Conservation (phyloP, 1,140 invertebrate genomes). For the Drosophila sp. region DNA sequence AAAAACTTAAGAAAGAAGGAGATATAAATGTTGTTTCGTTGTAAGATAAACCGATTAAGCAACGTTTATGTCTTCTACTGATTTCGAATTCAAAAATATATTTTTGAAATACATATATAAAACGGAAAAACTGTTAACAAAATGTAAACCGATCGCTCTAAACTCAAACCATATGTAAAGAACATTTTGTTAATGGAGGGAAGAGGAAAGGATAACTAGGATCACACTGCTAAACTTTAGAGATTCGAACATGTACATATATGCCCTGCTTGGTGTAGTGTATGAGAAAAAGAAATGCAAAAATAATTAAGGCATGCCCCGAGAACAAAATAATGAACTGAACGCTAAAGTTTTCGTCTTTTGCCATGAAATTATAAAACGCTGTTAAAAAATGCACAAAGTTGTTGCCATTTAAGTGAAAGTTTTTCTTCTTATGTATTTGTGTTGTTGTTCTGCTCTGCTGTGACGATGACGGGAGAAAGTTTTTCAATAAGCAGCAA, state of each 20-base stretch:
- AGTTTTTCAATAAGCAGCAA: constrained; percentile 73
- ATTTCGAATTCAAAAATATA: no score
- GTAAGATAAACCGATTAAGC: no score
- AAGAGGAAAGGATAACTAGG: no score
- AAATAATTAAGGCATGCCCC: constrained; percentile 11
- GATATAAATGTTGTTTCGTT: no score
- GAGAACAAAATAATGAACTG: not conserved
- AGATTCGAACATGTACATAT: not conserved
- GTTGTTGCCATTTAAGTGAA: constrained; percentile 67
- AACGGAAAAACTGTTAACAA: no score
- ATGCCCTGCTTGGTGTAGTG: not conserved
- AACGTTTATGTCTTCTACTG: no score
- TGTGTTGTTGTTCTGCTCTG: not conserved
- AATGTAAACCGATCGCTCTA: no score
- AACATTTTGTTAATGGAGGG: no score
- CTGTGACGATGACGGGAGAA: constrained; percentile 34
- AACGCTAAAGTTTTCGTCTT: constrained; percentile 19
- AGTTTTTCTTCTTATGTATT: constrained; percentile 30
- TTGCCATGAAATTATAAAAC: constrained; percentile 59
- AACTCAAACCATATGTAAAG: no score
- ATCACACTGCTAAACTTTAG: no score
- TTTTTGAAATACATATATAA: no score
- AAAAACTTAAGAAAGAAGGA: no score
- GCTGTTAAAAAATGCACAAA: constrained; percentile 46
- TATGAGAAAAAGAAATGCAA: constrained; percentile 7